phyloP scores from a whole-genome alignment of 1,140 invertebrate species.

The Drosophila leontia region DNA sequence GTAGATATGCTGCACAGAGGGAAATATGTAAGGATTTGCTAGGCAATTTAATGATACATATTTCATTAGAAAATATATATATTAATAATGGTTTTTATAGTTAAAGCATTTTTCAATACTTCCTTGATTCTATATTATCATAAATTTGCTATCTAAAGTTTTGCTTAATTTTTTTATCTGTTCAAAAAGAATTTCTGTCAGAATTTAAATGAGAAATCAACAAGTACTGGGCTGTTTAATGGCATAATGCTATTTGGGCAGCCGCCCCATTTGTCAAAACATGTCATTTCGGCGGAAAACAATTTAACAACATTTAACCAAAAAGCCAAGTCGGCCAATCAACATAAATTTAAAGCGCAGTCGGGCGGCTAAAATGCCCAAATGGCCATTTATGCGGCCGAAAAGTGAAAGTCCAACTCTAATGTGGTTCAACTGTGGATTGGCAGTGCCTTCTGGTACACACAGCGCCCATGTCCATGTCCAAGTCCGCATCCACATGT shows the following conservation, averaged over 20 bases:
- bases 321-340: constrained; percentile 71
- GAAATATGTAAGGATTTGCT: neutral
- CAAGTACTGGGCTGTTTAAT: constrained; percentile 23
- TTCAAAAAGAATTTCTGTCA: constrained; percentile 1
- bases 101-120: neutral
- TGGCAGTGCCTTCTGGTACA: constrained; percentile 48
- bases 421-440: constrained; percentile 61
- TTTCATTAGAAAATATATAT: neutral
- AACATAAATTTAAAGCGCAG: constrained; percentile 80
- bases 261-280: constrained; percentile 73
- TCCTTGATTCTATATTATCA: too few relatives aligned
- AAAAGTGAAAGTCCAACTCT: constrained; percentile 75
- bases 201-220: constrained; percentile 31
- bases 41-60: neutral
- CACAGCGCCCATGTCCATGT: constrained; percentile 30
- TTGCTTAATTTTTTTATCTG: neutral
- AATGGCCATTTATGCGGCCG: constrained; percentile 70
- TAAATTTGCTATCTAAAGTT: neutral
- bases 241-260: constrained; percentile 22
- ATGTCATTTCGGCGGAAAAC: constrained; percentile 74
- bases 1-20: constrained; percentile 1
- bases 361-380: constrained; percentile 67
- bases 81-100: neutral
- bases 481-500: constrained; percentile 39
- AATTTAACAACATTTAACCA: constrained; percentile 71